Evolutionary conservation across 2,113 vertebrate species (phyloP), one percentile per base, ranked within the genome.

Genomic region (Carassius gibelio): DNA sequence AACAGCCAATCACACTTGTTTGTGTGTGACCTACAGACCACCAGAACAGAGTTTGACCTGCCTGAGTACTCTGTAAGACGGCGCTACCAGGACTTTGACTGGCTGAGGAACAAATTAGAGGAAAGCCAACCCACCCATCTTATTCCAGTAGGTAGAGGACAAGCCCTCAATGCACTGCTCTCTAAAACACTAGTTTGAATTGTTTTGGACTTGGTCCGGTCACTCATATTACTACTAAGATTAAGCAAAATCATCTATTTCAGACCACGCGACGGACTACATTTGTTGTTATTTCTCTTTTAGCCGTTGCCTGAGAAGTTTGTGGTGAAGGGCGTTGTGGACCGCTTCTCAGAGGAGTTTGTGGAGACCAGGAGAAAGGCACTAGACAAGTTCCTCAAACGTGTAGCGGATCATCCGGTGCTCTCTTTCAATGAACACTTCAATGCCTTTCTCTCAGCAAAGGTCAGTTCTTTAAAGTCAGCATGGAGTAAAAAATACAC

Each of bases 241-340:
- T 57, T 48, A 11, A 11, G 45, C 45, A 36, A 64, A 64, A 26
- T 13, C 23, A 5, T 26, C 14, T 52, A 5, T 52, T 52, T 5
- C 50, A 68, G 30, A 68, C 14, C 64, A 34, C 17, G 2, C 3
- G 3, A 38, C 19, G 15, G 34, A 38, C 15, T 69, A 9, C 30
- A 3, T 69, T 38, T 69, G 66, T 10, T 69, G 66, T 57, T 13
- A 42, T 42, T 2, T 1, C 66, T 36, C 30, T 15, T 64, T 74
- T 89, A 99, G 98, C 98, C 98, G 0, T 92, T 99, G 87, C 98
- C 98, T 34, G 98, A 99, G 93, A 99, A 99, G 92, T 99, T 99
- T 88, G 98, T 99, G 81, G 96, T 99, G 92, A 99, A 99, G 89
- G 97, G 98, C 3, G 98, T 99, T 23, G 98, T 99, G 0, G 98